phyloP scores from a whole-genome alignment of 2,797 vertebrate species.

The Pyrocephalus nanus region DNA sequence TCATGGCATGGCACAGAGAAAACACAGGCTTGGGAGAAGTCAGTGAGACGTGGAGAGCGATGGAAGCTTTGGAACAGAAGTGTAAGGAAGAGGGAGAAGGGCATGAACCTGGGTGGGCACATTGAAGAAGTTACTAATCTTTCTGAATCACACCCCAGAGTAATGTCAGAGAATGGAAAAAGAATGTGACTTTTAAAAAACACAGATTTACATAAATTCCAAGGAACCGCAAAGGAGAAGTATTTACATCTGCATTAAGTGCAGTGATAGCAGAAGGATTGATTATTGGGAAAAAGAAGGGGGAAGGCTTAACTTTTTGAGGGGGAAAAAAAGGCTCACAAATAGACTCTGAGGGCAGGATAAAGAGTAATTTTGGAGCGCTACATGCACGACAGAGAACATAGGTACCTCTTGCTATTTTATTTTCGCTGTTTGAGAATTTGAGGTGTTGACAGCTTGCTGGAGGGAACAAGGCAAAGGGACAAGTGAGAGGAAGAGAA shows the following conservation, averaged over 20 bases:
- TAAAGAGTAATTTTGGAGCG: not conserved
- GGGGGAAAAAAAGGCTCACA: not conserved
- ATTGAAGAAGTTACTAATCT: not conserved
- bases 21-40: not conserved
- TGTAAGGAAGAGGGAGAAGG: not conserved
- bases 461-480: not conserved
- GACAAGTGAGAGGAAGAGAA: not conserved
- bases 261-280: not conserved
- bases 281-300: not conserved
- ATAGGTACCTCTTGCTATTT: not conserved
- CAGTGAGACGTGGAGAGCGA: not conserved
- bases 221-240: not conserved
- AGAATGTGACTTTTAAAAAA: not conserved
- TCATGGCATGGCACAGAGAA: not conserved
- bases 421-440: not conserved
- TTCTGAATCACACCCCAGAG: not conserved
- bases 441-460: slow-evolving; percentile 40
- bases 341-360: not conserved
- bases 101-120: not conserved
- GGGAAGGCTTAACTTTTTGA: not conserved
- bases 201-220: not conserved
- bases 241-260: not conserved
- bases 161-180: not conserved
- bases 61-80: not conserved
- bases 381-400: rapidly evolving